Evolutionary conservation across 2,888 invertebrate species (phyloP), one percentile per base, ranked within the genome.

Genomic region (Heliconius charithonia): DNA sequence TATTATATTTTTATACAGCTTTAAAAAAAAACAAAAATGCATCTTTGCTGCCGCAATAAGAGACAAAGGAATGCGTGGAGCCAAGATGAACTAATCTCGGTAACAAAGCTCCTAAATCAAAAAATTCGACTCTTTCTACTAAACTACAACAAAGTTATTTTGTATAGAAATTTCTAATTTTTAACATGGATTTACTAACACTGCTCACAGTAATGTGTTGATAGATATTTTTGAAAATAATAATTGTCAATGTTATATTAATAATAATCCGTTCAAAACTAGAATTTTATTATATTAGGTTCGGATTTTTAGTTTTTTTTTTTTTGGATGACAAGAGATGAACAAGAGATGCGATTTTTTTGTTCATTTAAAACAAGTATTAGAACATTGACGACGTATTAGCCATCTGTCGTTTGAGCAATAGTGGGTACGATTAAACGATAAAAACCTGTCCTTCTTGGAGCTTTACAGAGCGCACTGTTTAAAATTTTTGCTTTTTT

Each of bases 11-110:
- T 69, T 69, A 32, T 19, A 12, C 51, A 71, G 12, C 25, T 70
- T 51, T 51, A 51, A 27, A 27, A 32, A 32, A 45, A 16, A 29
- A 16, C 56, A 70, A 62, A 32, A 63, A 27, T 25, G 9, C 25
- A 27, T 62, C 37, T 74, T 63, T 63, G 27, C 73, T 25, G 73
- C 59, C 73, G 51, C 25, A 63, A 56, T 74, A 56, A 78, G 78
- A 78, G 76, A 81, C 81, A 80, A 81, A 81, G 81, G 76, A 81
- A 79, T 75, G 73, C 41, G 79, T 79, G 45, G 76, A 75, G 78
- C 76, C 78, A 75, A 78, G 76, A 79, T 29, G 76, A 80, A 78
- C 76, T 74, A 75, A 78, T 76, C 79, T 71, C 76, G 62, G 76
- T 75, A 79, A 76, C 80, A 80, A 78, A 77, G 70, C 76, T 80